A percentile compares a stretch with the other conserved stretches of the same genome.
Conservation (phyloP, 2,797 vertebrate genomes). For the Tangara arthus region DNA sequence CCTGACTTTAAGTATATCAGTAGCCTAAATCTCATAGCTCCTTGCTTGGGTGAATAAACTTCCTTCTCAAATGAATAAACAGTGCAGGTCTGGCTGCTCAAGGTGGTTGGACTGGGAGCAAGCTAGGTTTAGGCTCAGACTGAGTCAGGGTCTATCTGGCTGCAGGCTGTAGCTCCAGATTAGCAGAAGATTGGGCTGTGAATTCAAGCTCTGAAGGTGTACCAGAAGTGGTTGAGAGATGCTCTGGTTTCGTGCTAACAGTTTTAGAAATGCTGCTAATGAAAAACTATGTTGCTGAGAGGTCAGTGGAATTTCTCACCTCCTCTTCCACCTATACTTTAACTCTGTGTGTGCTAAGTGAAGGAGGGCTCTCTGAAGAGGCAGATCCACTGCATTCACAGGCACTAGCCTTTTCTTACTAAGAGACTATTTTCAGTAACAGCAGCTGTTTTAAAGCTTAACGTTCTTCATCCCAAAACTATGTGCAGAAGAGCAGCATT, state of each 20-base stretch:
- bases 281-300: background rate
- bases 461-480: slow-evolving; percentile 44
- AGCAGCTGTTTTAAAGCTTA: slow-evolving; percentile 41
- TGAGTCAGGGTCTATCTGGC: background rate
- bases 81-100: background rate
- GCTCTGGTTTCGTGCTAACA: background rate
- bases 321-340: background rate
- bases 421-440: slow-evolving; percentile 29
- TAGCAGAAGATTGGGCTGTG: background rate
- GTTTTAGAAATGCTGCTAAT: background rate
- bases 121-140: background rate
- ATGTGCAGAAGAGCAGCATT: slow-evolving; percentile 22
- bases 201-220: background rate
- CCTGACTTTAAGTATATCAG: background rate
- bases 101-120: background rate
- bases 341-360: background rate
- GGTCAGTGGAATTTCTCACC: slow-evolving; percentile 2
- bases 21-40: background rate
- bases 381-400: background rate
- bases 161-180: background rate
- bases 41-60: background rate
- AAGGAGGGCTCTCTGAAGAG: background rate
- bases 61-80: background rate
- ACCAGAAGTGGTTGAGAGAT: background rate
- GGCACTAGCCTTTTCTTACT: background rate